phyloP scores from a whole-genome alignment of 2,888 invertebrate genomes.

The Caenorhabditis zanzibari region DNA sequence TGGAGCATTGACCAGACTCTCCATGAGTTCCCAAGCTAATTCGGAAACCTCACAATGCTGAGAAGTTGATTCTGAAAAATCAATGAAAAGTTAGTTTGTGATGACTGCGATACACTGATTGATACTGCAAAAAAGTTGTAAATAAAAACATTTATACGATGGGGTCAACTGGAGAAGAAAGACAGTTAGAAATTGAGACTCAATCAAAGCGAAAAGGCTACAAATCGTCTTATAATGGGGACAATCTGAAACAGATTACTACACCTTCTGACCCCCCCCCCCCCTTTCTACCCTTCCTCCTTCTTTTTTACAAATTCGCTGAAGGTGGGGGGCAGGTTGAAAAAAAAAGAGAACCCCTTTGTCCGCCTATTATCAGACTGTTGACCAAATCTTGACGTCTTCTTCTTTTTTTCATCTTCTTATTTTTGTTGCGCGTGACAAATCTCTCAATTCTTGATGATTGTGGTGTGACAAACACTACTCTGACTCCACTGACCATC shows the following conservation, averaged over 20 bases:
- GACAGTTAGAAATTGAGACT: neutral
- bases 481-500: conserved; percentile 1
- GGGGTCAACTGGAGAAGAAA: neutral
- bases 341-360: conserved; percentile 3
- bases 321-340: no score
- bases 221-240: neutral
- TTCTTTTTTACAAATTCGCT: conserved; percentile 25
- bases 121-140: neutral
- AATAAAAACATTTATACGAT: neutral
- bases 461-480: neutral
- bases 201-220: neutral
- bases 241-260: conserved; percentile 24
- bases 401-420: neutral
- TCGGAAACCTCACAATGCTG: conserved; percentile 36
- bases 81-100: conserved; percentile 1
- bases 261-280: conserved; percentile 3
- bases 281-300: neutral
- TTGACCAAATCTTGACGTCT: conserved; percentile 44
- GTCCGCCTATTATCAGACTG: conserved; percentile 30
- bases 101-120: neutral
- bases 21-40: conserved; percentile 50
- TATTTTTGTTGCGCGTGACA: conserved; percentile 49
- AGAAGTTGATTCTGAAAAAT: conserved; percentile 48
- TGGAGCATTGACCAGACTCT: conserved; percentile 31
- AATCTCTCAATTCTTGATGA: conserved; percentile 26